Evolutionary conservation across 2,888 invertebrate genomes (phyloP).

Genomic region (Drosophila lacicola): DNA sequence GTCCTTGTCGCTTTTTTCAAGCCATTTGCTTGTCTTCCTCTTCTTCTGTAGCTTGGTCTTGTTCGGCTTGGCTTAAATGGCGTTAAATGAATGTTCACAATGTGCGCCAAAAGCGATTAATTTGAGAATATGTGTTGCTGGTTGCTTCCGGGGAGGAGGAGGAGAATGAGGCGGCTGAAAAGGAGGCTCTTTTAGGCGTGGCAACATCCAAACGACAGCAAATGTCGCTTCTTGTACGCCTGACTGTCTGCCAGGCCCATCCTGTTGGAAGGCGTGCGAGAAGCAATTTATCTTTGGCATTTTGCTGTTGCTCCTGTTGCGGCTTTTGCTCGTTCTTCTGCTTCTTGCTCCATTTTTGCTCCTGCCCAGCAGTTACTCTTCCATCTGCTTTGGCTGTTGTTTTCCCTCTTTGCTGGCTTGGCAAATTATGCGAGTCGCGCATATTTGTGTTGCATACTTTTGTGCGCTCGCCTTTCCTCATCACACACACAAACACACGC

Average conservation of each 20-base stretch:
- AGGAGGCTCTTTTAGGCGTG: slow-evolving; percentile 32
- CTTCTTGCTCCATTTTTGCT: not conserved
- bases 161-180: not conserved
- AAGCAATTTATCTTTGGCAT: slow-evolving; percentile 72
- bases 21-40: slow-evolving; percentile 8
- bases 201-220: slow-evolving; percentile 14
- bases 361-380: not conserved
- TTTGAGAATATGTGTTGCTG: slow-evolving; percentile 45
- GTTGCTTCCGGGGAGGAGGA: not conserved
- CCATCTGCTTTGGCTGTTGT: not conserved
- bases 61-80: slow-evolving; percentile 58
- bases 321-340: slow-evolving; percentile 42
- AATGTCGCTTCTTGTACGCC: slow-evolving; percentile 21
- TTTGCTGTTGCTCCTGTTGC: slow-evolving; percentile 50
- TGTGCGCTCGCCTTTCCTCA: slow-evolving; percentile 32
- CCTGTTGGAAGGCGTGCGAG: slow-evolving; percentile 30
- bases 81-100: slow-evolving; percentile 74
- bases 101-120: slow-evolving; percentile 68
- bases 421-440: slow-evolving; percentile 73
- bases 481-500: not conserved
- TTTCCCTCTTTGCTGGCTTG: slow-evolving; percentile 13
- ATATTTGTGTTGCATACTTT: slow-evolving; percentile 71
- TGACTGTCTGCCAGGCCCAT: slow-evolving; percentile 6
- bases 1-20: slow-evolving; percentile 20
- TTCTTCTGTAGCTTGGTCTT: slow-evolving; percentile 1